Percentiles rank a stretch among this genome's conserved stretches.
phyloP scores from a whole-genome alignment of 2,888 invertebrate species.

The Rapana venosa region DNA sequence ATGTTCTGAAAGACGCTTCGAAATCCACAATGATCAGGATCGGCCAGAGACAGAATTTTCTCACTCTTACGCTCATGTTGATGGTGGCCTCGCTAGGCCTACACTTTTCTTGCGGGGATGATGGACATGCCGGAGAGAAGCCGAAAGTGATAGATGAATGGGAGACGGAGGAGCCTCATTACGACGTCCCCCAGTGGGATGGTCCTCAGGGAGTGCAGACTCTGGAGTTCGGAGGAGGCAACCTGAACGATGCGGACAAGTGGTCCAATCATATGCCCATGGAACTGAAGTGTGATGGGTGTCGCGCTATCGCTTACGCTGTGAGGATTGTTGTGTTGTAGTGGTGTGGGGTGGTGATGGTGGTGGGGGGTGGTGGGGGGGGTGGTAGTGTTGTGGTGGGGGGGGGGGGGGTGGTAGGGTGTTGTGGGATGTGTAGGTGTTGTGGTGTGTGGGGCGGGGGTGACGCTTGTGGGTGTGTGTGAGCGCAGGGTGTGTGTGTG shows the following conservation, averaged over 20 bases:
- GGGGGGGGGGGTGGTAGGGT: not conserved
- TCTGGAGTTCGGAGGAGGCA: conserved; percentile 62
- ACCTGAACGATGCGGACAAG: conserved; percentile 74
- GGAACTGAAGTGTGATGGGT: conserved; percentile 76
- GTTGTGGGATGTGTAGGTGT: too few species aligned
- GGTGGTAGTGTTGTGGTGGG: too few species aligned
- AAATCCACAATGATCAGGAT: too few species aligned
- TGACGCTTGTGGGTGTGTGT: too few species aligned
- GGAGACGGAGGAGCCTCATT: conserved; percentile 8
- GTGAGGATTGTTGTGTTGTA: conserved; percentile 55
- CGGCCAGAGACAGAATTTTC: too few species aligned
- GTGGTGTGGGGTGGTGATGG: not conserved
- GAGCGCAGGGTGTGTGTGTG: too few species aligned
- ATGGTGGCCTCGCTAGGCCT: too few species aligned
- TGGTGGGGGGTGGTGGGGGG: not conserved
- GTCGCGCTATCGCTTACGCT: conserved; percentile 73
- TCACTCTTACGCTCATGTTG: too few species aligned
- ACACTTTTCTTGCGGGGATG: not conserved
- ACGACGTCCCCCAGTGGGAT: not conserved
- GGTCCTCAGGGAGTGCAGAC: not conserved
- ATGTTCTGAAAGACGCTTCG: too few species aligned
- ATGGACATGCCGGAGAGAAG: not conserved
- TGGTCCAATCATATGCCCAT: conserved; percentile 74
- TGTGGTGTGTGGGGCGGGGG: too few species aligned
- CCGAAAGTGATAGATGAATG: conserved; percentile 22